phyloP scores from a whole-genome alignment of 2,888 invertebrate species.

The Seira sanloemensis region DNA sequence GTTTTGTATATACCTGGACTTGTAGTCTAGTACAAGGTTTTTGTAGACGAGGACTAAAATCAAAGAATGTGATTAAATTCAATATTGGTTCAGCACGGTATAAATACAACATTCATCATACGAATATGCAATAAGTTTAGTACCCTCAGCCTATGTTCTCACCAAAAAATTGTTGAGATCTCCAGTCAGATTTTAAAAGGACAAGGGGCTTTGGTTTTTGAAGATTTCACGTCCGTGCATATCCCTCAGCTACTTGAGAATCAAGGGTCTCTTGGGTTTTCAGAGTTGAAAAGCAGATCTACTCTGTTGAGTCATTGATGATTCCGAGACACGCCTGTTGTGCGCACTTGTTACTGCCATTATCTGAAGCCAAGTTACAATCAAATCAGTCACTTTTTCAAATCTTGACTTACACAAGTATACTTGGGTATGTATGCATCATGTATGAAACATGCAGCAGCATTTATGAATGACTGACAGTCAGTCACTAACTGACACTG shows the following conservation, averaged over 20 bases:
- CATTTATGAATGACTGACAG: no score
- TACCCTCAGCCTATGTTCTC: no score
- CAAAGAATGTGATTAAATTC: no score
- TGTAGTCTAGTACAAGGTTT: no score
- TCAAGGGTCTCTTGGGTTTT: slow-evolving; percentile 31
- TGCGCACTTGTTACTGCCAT: slow-evolving; percentile 13
- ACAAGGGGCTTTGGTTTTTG: slow-evolving; percentile 40
- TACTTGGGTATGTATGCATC: no score
- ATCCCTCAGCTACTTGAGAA: slow-evolving; percentile 38
- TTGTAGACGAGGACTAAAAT: no score
- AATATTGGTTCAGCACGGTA: no score
- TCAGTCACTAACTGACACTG: no score
- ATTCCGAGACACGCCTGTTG: slow-evolving; percentile 23
- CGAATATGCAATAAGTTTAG: no score
- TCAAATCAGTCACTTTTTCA: slow-evolving; percentile 9
- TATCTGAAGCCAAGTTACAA: not conserved
- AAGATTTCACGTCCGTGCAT: slow-evolving; percentile 28
- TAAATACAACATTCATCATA: no score
- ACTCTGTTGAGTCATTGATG: slow-evolving; percentile 6
- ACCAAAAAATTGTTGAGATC: slow-evolving; percentile 21
- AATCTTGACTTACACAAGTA: slow-evolving; percentile 1
- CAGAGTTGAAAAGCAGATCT: not conserved
- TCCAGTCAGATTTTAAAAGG: slow-evolving; percentile 25
- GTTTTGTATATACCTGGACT: no score
- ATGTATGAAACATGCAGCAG: no score